Evolutionary conservation across 2,888 invertebrate genomes (phyloP).

Genomic region (Galerucella nymphaeae): DNA sequence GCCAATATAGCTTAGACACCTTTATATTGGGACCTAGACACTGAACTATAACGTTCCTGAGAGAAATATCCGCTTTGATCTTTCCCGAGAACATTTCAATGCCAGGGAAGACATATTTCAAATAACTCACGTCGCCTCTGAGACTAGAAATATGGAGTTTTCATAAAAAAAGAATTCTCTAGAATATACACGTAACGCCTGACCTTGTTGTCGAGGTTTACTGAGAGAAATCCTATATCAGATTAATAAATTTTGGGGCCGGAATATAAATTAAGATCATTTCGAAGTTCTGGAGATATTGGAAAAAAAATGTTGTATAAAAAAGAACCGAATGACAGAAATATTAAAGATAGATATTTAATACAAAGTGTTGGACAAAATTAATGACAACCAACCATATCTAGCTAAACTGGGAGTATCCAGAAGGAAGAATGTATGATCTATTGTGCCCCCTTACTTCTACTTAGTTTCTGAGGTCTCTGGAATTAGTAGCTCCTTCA

Average conservation of each 20-base stretch:
- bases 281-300: neutral
- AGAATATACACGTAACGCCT: constrained; percentile 16
- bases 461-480: too few species aligned
- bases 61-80: constrained; percentile 25
- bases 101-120: constrained; percentile 27
- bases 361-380: too few species aligned
- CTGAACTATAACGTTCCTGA: constrained; percentile 13
- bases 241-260: neutral
- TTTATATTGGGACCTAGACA: neutral
- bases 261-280: constrained; percentile 11
- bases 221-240: neutral
- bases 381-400: too few species aligned
- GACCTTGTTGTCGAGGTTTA: constrained; percentile 15
- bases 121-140: constrained; percentile 21
- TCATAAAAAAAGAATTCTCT: constrained; percentile 17
- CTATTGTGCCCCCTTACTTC: accelerated
- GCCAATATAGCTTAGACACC: neutral
- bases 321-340: neutral
- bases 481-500: too few species aligned
- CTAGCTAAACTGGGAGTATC: too few species aligned
- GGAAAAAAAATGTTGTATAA: neutral
- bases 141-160: constrained; percentile 16
- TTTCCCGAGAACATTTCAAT: constrained; percentile 25
- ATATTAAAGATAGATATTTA: neutral
- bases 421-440: too few species aligned